Percentiles rank a stretch among this genome's conserved stretches.
These are phyloP conservation scores for Tenthredo scrophulariae DNA, from an alignment of 2,888 invertebrate genomes.

Conservation along the genomic window DNA sequence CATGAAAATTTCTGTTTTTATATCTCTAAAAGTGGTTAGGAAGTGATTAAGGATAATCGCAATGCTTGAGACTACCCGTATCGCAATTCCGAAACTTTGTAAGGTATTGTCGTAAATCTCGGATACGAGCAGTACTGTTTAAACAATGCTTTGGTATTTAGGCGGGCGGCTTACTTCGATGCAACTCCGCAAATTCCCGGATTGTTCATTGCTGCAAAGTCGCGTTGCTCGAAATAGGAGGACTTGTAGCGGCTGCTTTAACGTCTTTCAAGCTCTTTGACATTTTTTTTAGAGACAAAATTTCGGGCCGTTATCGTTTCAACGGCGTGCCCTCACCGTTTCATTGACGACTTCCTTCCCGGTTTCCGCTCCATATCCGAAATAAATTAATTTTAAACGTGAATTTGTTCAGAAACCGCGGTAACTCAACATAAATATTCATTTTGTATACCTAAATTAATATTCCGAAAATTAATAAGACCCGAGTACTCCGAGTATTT, in stretches of 20 bases:
- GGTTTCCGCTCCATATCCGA: too few relatives aligned
- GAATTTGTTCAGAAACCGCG: not conserved
- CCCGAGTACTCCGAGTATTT: not conserved
- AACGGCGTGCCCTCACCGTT: not conserved
- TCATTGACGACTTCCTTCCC: conserved; percentile 6
- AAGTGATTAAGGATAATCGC: conserved; percentile 31
- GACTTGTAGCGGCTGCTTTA: not conserved
- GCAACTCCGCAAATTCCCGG: conserved; percentile 30
- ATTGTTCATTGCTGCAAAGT: conserved; percentile 5
- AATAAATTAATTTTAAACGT: not conserved
- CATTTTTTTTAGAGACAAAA: not conserved
- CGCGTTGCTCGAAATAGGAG: not conserved
- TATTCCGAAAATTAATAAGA: not conserved
- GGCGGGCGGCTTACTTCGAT: not conserved
- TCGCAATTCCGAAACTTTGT: conserved; percentile 27
- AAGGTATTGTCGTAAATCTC: conserved; percentile 32
- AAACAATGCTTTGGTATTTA: conserved; percentile 18
- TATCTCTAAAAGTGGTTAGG: not conserved
- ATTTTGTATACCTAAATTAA: conserved; percentile 3
- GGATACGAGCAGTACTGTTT: conserved; percentile 14
- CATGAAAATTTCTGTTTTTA: not conserved
- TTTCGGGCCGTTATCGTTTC: not conserved
- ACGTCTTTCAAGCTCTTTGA: not conserved
- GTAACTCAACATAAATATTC: not conserved
- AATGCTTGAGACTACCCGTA: not conserved